Evolutionary conservation across 2,888 invertebrate species (phyloP), one percentile per base, ranked within the genome.

Genomic region (Latheticus oryzae): DNA sequence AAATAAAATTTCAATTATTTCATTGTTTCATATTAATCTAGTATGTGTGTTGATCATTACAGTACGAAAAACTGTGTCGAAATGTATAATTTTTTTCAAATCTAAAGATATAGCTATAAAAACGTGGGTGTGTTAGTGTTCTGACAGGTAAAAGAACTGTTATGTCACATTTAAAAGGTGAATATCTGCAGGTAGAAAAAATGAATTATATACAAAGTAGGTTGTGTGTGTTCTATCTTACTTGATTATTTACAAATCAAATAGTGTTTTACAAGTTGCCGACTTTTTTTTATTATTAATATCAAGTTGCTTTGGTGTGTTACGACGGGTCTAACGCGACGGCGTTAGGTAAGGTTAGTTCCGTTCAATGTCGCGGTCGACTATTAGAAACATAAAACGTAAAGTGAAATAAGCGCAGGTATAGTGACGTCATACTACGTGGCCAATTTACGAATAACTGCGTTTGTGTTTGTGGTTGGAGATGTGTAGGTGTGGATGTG

Each of bases 321-420:
- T 50, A 26, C 16, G 42, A 23, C 38, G 33, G 32, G 40, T 42
- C 52, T 42, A 42, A 52, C 35, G 50, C 50, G 17, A 8, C 38
- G 15, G 30, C 35, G 47, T 58, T 58, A 58, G 47, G 58, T 53
- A 37, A 58, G 58, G 58, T 58, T 53, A 58, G 58, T 58, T 45
- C 26, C 40, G 40, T 47, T 47, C 58, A 58, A 47, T 58, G 58
- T 58, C 58, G 53, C 53, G 58, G 47, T 48, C 58, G 52, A 15
- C 57, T 37, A 57, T 57, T 57, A 57, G 35, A 43, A 16, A 52
- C 42, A 38, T 52, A 42, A 52, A 52, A 52, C 30, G 42, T 42
- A 21, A 32, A 12, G 24, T 48, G 17, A 21, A 33, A 51, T 26
- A 26, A 33, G 28, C 35, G 53, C 35, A 54, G 53, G 45, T 54